Conservation (phyloP, 2,797 vertebrate species). For the Pantherophis vulpinus region DNA sequence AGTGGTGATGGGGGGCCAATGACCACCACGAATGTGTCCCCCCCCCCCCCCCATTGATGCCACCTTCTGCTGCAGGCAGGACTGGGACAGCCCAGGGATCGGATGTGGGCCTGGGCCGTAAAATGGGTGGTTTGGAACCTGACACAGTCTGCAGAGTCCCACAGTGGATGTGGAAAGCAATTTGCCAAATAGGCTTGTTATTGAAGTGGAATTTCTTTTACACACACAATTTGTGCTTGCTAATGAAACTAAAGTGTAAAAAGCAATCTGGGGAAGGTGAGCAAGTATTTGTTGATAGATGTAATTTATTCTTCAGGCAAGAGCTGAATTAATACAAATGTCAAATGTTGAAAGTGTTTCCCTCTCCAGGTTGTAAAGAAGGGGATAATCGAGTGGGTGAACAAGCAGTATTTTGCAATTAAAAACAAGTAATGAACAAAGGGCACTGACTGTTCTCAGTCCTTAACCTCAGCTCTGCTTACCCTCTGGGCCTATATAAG, state of each 20-base stretch:
- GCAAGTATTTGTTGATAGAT: slow-evolving; percentile 27
- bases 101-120: accelerated
- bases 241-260: slow-evolving; percentile 40
- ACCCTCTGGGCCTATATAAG: neutral
- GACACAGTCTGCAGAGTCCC: slow-evolving; percentile 8
- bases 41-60: neutral
- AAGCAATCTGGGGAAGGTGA: slow-evolving; percentile 23
- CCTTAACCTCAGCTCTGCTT: neutral
- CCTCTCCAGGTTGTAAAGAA: slow-evolving; percentile 13
- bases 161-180: slow-evolving; percentile 18
- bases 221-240: neutral
- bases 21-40: neutral
- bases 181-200: neutral
- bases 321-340: slow-evolving; percentile 34
- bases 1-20: neutral
- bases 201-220: slow-evolving; percentile 12
- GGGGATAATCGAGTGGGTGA: slow-evolving; percentile 6
- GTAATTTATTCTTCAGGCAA: slow-evolving; percentile 21
- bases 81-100: neutral
- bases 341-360: slow-evolving; percentile 23
- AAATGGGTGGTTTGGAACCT: slow-evolving; percentile 18
- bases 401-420: slow-evolving; percentile 16
- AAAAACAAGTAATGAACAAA: slow-evolving; percentile 42
- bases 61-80: neutral
- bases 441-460: slow-evolving; percentile 26